Evolutionary conservation across 2,797 vertebrate genomes (phyloP), one percentile per base, ranked within the genome.

Genomic region (Cetoscarus ocellatus): DNA sequence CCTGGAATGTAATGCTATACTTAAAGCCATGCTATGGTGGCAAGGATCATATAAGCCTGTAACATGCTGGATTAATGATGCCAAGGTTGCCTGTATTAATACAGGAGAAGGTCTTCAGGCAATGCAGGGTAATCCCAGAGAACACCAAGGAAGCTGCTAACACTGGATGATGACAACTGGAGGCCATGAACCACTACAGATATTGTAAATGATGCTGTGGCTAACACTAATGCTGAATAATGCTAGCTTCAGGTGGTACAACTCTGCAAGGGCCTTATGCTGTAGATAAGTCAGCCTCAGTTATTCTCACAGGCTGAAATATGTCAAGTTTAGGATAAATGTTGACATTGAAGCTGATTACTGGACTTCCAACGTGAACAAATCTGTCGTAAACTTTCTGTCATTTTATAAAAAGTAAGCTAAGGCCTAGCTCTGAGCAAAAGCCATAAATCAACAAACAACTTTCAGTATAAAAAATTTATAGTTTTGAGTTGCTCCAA

Each of bases 21-120:
- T 83, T 79, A 60, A 75, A 82, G 89, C 68, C 72, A 59, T 27
- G 76, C 14, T 13, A 55, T 70, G 85, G 84, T 83, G 67, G n/a
- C 75, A 50, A 67, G 79, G 76, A 78, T 87, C 76, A 79, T 80
- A 86, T 85, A 88, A 92, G 80, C 86, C 83, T 87, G 80, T 92
- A 87, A 84, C 85, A 90, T 42, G 84, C 84, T 65, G 85, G 86
- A 91, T 92, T 88, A 88, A 90, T 82, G 77, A 77, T 61, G 79
- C 81, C 81, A 79, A 78, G 79, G 80, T 85, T 87, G 80, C 81
- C 48, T 8, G 82, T 71, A 70, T 79, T 84, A 84, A 77, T 71
- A 77, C 83, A 60, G 71, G 14, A 58, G 61, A 39, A 61, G 76
- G 83, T 81, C 85, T 80, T 60, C 62, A 27, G 84, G 83, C 76